phyloP scores from a whole-genome alignment of 2,888 invertebrate species.

The Unio delphinus region DNA sequence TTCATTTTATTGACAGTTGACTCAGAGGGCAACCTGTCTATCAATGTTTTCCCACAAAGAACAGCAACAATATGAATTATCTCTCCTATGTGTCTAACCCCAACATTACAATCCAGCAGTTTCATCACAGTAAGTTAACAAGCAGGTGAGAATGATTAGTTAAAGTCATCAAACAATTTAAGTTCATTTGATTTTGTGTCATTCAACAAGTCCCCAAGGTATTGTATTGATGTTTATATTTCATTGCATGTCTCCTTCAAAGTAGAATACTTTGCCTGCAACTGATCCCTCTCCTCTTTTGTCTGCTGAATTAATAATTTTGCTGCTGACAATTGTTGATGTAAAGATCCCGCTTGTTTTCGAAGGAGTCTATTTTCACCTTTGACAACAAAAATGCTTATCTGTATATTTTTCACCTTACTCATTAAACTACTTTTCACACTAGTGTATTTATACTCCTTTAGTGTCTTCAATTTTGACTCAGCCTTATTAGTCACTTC shows the following conservation, averaged over 20 bases:
- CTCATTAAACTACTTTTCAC: too few relatives aligned
- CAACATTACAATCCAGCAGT: background rate
- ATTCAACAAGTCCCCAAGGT: background rate
- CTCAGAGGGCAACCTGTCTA: background rate
- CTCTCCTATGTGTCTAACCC: background rate
- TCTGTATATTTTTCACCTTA: too few relatives aligned
- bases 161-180: background rate
- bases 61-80: background rate
- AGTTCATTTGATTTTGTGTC: background rate
- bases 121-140: constrained; percentile 1
- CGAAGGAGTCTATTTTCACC: too few relatives aligned
- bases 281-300: too few relatives aligned
- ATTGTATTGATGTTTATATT: background rate
- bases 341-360: too few relatives aligned
- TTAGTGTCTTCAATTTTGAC: too few relatives aligned
- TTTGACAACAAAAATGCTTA: too few relatives aligned
- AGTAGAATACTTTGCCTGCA: too few relatives aligned
- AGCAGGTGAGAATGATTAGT: background rate
- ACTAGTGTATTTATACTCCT: too few relatives aligned
- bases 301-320: too few relatives aligned
- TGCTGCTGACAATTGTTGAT: too few relatives aligned
- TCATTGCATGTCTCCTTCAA: background rate
- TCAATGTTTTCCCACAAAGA: background rate
- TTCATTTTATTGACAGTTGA: constrained; percentile 3
- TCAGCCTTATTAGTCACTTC: too few relatives aligned